Percentiles rank a stretch among this genome's conserved stretches.
Conservation (phyloP, 2,888 invertebrate genomes). For the Phyllotreta cruciferae region DNA sequence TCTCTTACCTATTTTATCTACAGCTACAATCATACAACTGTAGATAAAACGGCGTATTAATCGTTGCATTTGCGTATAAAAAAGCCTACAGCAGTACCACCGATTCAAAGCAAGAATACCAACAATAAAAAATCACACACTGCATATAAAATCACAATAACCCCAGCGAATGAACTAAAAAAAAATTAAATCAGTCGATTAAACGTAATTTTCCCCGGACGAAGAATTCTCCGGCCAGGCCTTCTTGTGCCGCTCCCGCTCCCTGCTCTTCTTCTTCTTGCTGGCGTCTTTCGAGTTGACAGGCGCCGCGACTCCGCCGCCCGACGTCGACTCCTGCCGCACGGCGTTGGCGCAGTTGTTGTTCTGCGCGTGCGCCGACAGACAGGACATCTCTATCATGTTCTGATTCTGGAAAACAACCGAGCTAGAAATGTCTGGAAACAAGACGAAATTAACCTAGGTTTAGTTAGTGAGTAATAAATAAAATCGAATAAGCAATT, state of each 20-base stretch:
- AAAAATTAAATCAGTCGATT: slow-evolving; percentile 20
- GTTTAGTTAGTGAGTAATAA: slow-evolving; percentile 58
- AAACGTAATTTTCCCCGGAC: slow-evolving; percentile 47
- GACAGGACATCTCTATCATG: slow-evolving; percentile 73
- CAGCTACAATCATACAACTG: no score
- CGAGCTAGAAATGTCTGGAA: slow-evolving; percentile 62
- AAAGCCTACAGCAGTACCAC: no score
- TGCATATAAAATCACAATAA: slow-evolving; percentile 23
- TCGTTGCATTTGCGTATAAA: no score
- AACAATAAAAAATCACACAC: slow-evolving; percentile 25
- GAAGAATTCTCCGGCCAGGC: slow-evolving; percentile 36
- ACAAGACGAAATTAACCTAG: slow-evolving; percentile 61
- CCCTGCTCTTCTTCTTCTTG: slow-evolving; percentile 39
- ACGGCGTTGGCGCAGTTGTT: slow-evolving; percentile 62
- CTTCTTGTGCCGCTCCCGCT: slow-evolving; percentile 37
- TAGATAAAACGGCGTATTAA: no score
- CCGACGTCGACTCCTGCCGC: slow-evolving; percentile 34
- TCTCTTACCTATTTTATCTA: no score
- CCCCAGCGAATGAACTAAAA: background rate
- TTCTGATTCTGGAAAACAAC: slow-evolving; percentile 64
- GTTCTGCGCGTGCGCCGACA: slow-evolving; percentile 68
- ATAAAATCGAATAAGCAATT: slow-evolving; percentile 45
- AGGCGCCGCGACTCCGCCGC: slow-evolving; percentile 23
- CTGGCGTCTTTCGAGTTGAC: slow-evolving; percentile 39
- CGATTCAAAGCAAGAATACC: no score